Base-by-base conservation (phyloP, 2,113 vertebrate species). In the Myotis davidii region DNA sequence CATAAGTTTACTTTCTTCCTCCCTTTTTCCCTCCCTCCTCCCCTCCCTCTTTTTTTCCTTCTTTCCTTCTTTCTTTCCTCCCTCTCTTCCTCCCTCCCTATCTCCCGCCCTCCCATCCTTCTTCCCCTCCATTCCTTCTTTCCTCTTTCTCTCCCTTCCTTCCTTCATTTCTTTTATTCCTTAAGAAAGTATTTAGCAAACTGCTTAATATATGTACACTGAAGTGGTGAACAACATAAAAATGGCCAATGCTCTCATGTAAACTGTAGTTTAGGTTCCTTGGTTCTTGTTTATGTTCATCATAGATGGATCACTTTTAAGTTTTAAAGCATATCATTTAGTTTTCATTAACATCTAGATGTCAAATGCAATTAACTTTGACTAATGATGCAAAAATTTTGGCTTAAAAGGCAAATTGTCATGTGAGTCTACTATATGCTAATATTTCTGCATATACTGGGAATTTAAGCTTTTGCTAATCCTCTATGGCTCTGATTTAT, bases 401-500 rank as follows among this genome's bases (percentile, higher is more conserved):
- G 29, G 32, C 67, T 56, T 88, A 88, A 94, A 94, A 85, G 42
- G 54, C 25, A 34, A 93, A 23, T 85, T 93, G 42, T 74, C 21
- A 45, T 86, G 23, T 72, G 17, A 94, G 2, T 83, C 17, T 83
- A 74, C 56, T 56, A 16, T 6, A 65, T 10, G 45, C 2, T 45
- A 59, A 42, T 56, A 93, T 78, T 94, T 82, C 73, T 93, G 25
- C 3, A 88, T 39, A 93, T 42, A 2, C 9, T 85, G 17, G 27
- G 39, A 76, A 87, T 76, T 88, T 87, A 67, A 73, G 14, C 52
- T 54, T 95, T 95, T 76, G 6, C 12, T 90, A 94, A 72, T 88
- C 6, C 13, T 92, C 34, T 94, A 16, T 84, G 29, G 23, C 52
- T 76, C 85, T 85, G 64, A 87, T 70, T 81, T 32, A 54, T 87